Conservation (phyloP, 2,797 vertebrate species). For the Manis crassicaudata region DNA sequence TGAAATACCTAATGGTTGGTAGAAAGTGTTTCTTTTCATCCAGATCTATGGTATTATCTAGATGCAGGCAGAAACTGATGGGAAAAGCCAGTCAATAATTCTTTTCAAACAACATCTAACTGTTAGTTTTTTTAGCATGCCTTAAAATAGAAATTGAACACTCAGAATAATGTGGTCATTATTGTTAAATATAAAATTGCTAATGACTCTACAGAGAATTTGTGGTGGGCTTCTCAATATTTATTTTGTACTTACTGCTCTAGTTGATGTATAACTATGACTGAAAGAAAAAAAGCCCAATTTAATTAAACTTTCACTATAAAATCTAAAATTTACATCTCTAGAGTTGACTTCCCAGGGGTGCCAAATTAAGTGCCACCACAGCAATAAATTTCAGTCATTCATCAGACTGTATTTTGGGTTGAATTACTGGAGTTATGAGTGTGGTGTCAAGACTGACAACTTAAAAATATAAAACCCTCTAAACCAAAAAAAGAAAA, state of each 20-base stretch:
- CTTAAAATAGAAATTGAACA: conserved; percentile 29
- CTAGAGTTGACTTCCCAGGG: conserved; percentile 21
- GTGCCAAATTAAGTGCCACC: background rate
- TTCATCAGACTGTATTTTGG: conserved; percentile 27
- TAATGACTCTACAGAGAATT: background rate
- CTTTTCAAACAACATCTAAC: conserved; percentile 2
- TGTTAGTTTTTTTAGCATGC: background rate
- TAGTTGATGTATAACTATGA: background rate
- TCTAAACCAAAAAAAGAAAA: background rate
- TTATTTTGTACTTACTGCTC: background rate
- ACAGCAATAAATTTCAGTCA: conserved; percentile 17
- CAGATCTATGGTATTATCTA: background rate
- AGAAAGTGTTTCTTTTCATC: background rate
- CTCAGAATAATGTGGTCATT: background rate
- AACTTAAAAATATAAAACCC: conserved; percentile 34
- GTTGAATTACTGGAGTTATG: conserved; percentile 46
- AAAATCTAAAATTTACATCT: conserved; percentile 45
- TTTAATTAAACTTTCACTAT: conserved; percentile 56
- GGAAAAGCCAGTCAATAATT: background rate
- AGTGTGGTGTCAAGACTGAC: conserved; percentile 32
- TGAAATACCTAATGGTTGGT: background rate
- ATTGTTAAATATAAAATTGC: background rate
- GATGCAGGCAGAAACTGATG: background rate
- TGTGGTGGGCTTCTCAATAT: background rate
- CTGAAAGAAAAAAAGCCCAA: background rate